Evolutionary conservation across 1,140 invertebrate genomes (phyloP), one percentile per base, ranked within the genome.

Genomic region (Lepidotrigona ventralis): DNA sequence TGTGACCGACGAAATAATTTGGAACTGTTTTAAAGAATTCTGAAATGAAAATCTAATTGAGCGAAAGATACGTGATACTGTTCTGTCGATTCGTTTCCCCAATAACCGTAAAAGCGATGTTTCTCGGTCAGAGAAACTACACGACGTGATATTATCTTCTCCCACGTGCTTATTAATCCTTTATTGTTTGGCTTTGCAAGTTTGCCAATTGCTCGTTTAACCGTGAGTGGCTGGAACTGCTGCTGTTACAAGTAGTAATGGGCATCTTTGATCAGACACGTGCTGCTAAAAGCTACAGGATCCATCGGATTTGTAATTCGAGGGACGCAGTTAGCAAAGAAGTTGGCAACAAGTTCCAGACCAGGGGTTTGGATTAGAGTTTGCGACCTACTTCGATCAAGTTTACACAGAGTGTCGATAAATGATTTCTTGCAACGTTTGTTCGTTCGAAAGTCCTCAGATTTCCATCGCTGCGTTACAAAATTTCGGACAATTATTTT

Each of bases 1-100:
- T 39, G 39, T 4, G 39, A 23, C 68, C 1, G 15, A 0, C 19
- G 4, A 69, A 12, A 2, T 26, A 54, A 77, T 56, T 58, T 63
- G n/a, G 39, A 33, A 82, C 80, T 23, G 9, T 82, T 58, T 69
- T 15, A 54, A 26, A 21, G 46, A 15, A 54, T 46, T 17, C 33
- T 5, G 29, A 3, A 23, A 0, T 60, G 23, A 17, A 51, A 26
- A 9, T 23, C 51, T 21, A 0, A 68, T 3, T 33, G 66, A 29
- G 39, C 69, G 76, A 73, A 79, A 79, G 56, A 33, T 33, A 79
- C 79, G 79, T 79, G 72, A 64, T n/a, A 12, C 33, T 60, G 58
- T 29, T 58, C 58, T n/a, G 69, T 73, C 72, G 19, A 60, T 83
- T 63, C 15, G n/a, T 17, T 63, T 26, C n/a, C n/a, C 33, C 56